These are phyloP conservation scores for Leuctra nigra DNA, from an alignment of 2,888 invertebrate species.

Conservation along the genomic window DNA sequence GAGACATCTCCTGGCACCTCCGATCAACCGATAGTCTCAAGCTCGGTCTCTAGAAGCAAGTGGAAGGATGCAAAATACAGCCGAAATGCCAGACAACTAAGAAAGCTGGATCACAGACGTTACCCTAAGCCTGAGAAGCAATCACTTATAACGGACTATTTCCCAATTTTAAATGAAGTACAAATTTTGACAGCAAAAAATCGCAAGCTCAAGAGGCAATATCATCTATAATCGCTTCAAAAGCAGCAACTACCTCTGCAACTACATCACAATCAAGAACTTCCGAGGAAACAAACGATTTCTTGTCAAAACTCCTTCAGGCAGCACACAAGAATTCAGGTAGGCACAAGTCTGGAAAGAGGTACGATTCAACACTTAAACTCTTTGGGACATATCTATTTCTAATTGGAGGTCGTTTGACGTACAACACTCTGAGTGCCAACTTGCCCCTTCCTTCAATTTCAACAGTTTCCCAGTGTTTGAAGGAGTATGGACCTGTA, in stretches of 20 bases:
- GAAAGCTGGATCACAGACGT: too few relatives aligned
- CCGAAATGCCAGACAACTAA: neutral
- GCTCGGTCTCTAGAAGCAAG: neutral
- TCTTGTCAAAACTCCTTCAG: neutral
- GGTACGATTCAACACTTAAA: neutral
- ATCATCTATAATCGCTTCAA: neutral
- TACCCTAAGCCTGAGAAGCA: too few relatives aligned
- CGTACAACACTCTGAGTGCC: neutral
- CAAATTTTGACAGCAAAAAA: neutral
- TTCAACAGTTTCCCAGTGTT: neutral
- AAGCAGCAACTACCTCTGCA: neutral
- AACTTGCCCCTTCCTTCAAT: neutral
- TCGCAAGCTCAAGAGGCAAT: neutral
- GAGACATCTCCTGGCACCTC: neutral
- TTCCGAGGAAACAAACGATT: neutral
- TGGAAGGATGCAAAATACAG: neutral
- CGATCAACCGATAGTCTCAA: too few relatives aligned
- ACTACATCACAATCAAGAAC: neutral
- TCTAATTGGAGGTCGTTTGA: neutral
- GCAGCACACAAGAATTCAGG: neutral
- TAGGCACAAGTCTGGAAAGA: neutral
- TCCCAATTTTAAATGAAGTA: neutral
- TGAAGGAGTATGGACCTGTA: neutral
- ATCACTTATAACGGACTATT: neutral
- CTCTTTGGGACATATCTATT: neutral